Evolutionary conservation across 2,113 vertebrate genomes (phyloP).

Genomic region (Corydoras sp.): DNA sequence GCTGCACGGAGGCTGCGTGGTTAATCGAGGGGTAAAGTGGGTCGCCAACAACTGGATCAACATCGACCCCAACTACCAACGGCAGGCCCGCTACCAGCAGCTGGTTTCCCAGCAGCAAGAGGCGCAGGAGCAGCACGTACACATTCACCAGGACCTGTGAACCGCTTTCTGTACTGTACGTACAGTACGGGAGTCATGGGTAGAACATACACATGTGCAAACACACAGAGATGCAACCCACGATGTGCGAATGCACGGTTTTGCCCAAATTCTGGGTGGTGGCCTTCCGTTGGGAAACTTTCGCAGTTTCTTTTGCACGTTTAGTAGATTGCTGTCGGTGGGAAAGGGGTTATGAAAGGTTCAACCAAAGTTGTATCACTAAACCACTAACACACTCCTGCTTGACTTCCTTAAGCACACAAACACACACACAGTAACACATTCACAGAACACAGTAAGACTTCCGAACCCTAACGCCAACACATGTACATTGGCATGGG

Average conservation of each 20-base stretch:
- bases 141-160: slow-evolving; percentile 62
- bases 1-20: slow-evolving; percentile 89
- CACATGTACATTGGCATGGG: too few relatives aligned
- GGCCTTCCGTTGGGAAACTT: too few relatives aligned
- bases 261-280: too few relatives aligned
- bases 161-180: too few relatives aligned
- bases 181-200: too few relatives aligned
- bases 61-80: slow-evolving; percentile 84
- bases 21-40: slow-evolving; percentile 90
- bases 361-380: too few relatives aligned
- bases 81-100: slow-evolving; percentile 84
- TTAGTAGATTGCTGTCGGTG: too few relatives aligned
- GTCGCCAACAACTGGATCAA: slow-evolving; percentile 99
- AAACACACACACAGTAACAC: not conserved
- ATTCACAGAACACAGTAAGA: not conserved
- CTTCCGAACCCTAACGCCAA: too few relatives aligned
- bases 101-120: slow-evolving; percentile 74
- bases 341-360: too few relatives aligned
- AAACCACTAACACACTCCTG: not conserved
- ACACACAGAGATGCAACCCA: not conserved
- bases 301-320: too few relatives aligned
- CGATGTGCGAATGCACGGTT: not conserved
- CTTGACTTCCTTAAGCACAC: not conserved
- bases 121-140: slow-evolving; percentile 49
- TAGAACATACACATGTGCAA: not conserved